Evolutionary conservation across 2,113 vertebrate species (phyloP).

Genomic region (Climacteris rufus): DNA sequence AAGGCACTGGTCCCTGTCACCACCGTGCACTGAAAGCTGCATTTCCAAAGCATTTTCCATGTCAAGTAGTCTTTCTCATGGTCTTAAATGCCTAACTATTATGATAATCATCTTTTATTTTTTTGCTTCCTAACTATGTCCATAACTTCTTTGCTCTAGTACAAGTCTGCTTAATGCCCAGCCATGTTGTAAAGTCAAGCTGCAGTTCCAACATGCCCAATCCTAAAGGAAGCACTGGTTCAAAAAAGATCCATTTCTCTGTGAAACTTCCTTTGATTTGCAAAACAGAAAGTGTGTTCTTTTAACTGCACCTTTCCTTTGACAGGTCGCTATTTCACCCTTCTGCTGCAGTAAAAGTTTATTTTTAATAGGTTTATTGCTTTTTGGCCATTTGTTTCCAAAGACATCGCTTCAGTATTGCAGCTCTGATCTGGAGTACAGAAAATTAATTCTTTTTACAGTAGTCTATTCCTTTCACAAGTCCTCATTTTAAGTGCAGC

Average conservation of each 20-base stretch:
- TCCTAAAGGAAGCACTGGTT: background rate
- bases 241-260: background rate
- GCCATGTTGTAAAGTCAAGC: background rate
- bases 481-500: slow-evolving; percentile 2
- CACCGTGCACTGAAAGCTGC: accelerated
- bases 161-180: background rate
- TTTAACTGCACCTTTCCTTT: background rate
- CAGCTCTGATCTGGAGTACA: background rate
- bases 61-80: background rate
- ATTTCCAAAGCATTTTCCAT: background rate
- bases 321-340: slow-evolving; percentile 11
- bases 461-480: slow-evolving; percentile 7
- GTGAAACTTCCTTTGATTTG: slow-evolving; percentile 12
- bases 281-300: background rate
- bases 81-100: background rate
- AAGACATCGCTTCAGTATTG: background rate
- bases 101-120: background rate
- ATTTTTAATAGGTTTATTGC: slow-evolving; percentile 38
- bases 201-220: background rate
- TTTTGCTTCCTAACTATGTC: background rate
- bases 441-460: slow-evolving; percentile 46
- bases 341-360: slow-evolving; percentile 17
- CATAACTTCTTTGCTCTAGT: background rate
- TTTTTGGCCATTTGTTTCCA: background rate
- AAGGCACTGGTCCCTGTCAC: accelerated